Evolutionary conservation across 2,113 vertebrate genomes (phyloP), one percentile per base, ranked within the genome.

Genomic region (Lamprologus speciosus): DNA sequence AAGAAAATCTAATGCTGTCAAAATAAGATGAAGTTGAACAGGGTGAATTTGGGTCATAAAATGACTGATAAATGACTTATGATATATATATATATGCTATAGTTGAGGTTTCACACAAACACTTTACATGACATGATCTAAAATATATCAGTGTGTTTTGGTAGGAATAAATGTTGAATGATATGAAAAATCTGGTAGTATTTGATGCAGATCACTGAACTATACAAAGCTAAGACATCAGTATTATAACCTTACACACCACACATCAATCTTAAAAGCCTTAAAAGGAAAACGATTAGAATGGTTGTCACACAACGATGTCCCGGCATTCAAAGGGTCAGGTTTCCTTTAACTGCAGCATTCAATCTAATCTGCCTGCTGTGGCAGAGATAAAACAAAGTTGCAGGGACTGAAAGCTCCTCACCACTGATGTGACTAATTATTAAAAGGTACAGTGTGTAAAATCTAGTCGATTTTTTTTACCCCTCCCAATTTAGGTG

Each of bases 301-400:
- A 63, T 35, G 9, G 17, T 63, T 63, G 31, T 63, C 4, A 63
- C 58, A 19, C 58, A 63, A 35, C 6, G 2, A 65, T 3, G 2
- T 47, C 54, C 23, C 26, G 5, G 33, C 35, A 75, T 79, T 37
- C 80, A 79, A 89, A 88, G 16, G 6, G n/a, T 54, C 65, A 78
- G 37, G 23, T 45, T 2, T 13, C 19, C 45, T 84, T 26, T 50
- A 83, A 42, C 65, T 86, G 23, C 81, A 58, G 1, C 14, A 23
- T 12, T 1, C 9, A 6, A 65, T 86, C 83, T 88, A 82, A 88
- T 88, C 83, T 31, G 21, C 21, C 23, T 21, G 37, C 42, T 35
- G 57, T 16, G 19, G 21, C 45, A 10, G 51, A 70, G 80, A 80
- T 63, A 57, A 81, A 73, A 58, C 79, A 50, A 70, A 70, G 63